A percentile compares a stretch with the other conserved stretches of the same genome.
phyloP scores from a whole-genome alignment of 1,140 invertebrate genomes.

The Anthonomus grandis region DNA sequence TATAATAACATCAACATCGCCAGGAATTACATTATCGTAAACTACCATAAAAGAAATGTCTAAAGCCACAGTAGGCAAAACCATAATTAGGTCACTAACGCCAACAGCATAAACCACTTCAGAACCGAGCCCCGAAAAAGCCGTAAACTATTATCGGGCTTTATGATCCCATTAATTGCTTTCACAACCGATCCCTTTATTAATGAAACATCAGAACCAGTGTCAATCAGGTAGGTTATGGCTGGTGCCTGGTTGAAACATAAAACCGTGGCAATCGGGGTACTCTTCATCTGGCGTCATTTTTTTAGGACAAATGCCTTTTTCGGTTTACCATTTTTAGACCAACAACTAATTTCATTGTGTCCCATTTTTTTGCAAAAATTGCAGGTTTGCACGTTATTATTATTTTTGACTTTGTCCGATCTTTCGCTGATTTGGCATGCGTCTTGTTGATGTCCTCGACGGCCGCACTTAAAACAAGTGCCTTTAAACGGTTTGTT shows the following conservation, averaged over 20 bases:
- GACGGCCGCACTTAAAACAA: too few relatives aligned
- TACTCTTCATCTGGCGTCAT: background rate
- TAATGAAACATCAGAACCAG: background rate
- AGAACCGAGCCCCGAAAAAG: constrained; percentile 4
- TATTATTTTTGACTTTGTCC: background rate
- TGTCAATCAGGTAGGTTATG: background rate
- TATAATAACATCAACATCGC: too few relatives aligned
- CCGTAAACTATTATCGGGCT: background rate
- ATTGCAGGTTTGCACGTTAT: background rate
- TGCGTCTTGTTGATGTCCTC: too few relatives aligned
- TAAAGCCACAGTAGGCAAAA: background rate
- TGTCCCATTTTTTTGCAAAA: too few relatives aligned
- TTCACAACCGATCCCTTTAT: too few relatives aligned
- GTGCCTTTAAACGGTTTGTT: too few relatives aligned
- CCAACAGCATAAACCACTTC: too few relatives aligned
- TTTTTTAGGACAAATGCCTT: background rate
- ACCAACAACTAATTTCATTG: background rate
- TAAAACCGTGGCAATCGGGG: background rate
- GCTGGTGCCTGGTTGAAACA: background rate
- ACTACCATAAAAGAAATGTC: constrained; percentile 1
- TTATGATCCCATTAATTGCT: too few relatives aligned
- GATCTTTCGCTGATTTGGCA: background rate
- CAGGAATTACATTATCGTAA: too few relatives aligned
- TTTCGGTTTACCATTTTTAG: too few relatives aligned
- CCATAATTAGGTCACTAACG: constrained; percentile 2